Evolutionary conservation across 2,113 vertebrate genomes (phyloP).

Genomic region (Oxyruncus cristatus): DNA sequence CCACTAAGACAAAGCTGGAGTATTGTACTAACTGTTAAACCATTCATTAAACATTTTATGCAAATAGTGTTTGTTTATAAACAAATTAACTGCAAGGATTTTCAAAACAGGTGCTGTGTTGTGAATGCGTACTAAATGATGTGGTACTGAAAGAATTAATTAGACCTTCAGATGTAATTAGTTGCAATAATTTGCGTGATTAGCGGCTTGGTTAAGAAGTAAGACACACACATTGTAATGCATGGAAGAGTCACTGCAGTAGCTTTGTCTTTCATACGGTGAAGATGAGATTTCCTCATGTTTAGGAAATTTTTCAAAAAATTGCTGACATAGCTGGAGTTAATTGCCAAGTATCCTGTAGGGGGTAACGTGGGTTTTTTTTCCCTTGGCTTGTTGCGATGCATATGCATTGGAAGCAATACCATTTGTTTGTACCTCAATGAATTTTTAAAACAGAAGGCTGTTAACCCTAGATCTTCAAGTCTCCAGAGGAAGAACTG

Average conservation of each 20-base stretch:
- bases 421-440: constrained; percentile 69
- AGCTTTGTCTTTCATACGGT: constrained; percentile 77
- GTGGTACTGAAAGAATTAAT: constrained; percentile 99
- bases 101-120: constrained; percentile 98
- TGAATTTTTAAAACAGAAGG: constrained; percentile 76
- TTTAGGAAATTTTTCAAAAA: constrained; percentile 86
- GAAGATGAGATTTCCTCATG: constrained; percentile 75
- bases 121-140: constrained; percentile 97
- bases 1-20: constrained; percentile 80
- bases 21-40: constrained; percentile 82
- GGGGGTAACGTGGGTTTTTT: constrained; percentile 44
- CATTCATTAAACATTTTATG: constrained; percentile 96
- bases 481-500: constrained; percentile 54
- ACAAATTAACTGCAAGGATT: constrained; percentile 97
- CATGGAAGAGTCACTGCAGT: constrained; percentile 76
- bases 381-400: constrained; percentile 53
- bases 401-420: constrained; percentile 56
- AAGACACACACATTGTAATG: constrained; percentile 90
- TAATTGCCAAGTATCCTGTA: constrained; percentile 85
- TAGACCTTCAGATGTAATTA: constrained; percentile 98
- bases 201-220: constrained; percentile 97
- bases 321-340: constrained; percentile 85
- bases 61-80: constrained; percentile 97
- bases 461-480: constrained; percentile 76
- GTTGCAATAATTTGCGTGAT: constrained; percentile 99